Conservation (phyloP, 2,888 invertebrate species). For the Furcula furcula region DNA sequence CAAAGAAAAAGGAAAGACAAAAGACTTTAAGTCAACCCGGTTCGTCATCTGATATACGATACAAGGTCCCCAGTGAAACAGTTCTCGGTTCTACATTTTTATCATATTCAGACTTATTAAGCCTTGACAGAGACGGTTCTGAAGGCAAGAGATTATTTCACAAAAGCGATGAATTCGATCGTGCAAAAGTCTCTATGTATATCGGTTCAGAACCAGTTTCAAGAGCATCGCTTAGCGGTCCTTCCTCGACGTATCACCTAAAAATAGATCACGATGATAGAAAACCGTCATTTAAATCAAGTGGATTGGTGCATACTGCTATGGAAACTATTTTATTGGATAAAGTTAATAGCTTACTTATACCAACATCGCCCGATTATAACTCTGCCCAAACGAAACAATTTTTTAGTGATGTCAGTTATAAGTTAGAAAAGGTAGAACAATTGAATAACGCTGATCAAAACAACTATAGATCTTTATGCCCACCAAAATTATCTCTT, state of each 20-base stretch:
- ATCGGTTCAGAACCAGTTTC: conserved; percentile 74
- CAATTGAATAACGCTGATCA: conserved; percentile 23
- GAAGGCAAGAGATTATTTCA: conserved; percentile 48
- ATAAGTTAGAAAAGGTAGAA: conserved; percentile 61
- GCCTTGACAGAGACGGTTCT: conserved; percentile 55
- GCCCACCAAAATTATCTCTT: conserved; percentile 9
- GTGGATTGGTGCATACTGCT: conserved; percentile 75
- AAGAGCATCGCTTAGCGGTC: conserved; percentile 61
- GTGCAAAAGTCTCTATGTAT: conserved; percentile 66
- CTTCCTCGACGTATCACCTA: conserved; percentile 40
- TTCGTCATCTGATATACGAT: conserved; percentile 62
- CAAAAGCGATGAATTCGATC: conserved; percentile 58
- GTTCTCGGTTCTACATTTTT: conserved; percentile 79
- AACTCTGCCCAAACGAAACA: conserved; percentile 43
- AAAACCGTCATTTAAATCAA: conserved; percentile 50
- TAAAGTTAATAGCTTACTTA: conserved; percentile 68
- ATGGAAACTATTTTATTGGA: conserved; percentile 82
- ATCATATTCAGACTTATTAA: conserved; percentile 68
- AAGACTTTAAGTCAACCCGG: conserved; percentile 64
- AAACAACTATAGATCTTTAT: conserved; percentile 3
- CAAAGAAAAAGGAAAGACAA: conserved; percentile 60
- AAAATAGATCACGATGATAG: conserved; percentile 51
- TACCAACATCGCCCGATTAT: conserved; percentile 62
- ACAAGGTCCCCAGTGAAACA: conserved; percentile 69
- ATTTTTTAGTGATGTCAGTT: conserved; percentile 67